These are phyloP conservation scores for Fregata magnificens DNA, from an alignment of 2,113 vertebrate species.

Conservation along the genomic window DNA sequence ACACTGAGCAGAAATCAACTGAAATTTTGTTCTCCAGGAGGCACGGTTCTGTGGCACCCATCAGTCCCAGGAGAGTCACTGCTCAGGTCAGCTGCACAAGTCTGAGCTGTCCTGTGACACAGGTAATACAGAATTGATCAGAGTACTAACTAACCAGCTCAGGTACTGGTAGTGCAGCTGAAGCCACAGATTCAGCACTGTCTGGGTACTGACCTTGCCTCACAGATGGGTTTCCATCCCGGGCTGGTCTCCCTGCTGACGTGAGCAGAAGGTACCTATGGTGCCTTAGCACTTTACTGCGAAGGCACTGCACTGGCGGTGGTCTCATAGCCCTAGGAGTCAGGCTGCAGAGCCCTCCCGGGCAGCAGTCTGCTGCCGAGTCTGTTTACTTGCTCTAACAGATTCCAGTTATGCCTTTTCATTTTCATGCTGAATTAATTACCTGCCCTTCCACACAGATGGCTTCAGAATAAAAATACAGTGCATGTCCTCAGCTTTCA, in stretches of 20 bases:
- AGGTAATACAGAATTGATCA: background rate
- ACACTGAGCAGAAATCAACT: background rate
- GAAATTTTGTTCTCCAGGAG: background rate
- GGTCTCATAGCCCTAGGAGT: background rate
- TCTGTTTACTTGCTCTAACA: background rate
- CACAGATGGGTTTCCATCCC: background rate
- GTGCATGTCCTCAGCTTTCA: background rate
- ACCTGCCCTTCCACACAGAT: background rate
- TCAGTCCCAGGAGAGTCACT: background rate
- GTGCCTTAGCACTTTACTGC: background rate
- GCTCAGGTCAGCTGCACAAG: accelerated
- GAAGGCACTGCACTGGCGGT: background rate
- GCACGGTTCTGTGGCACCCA: background rate
- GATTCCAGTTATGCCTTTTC: background rate
- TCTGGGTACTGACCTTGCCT: background rate
- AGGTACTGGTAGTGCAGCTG: background rate
- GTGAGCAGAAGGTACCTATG: background rate
- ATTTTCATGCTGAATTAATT: constrained; percentile 25
- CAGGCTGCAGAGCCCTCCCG: background rate
- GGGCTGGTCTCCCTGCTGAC: background rate
- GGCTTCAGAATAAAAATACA: background rate
- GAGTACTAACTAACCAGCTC: background rate
- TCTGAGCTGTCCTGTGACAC: background rate
- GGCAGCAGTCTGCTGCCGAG: background rate
- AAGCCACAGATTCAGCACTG: background rate